Evolutionary conservation across 2,113 vertebrate species (phyloP).

Genomic region (Hiodon tergisus): DNA sequence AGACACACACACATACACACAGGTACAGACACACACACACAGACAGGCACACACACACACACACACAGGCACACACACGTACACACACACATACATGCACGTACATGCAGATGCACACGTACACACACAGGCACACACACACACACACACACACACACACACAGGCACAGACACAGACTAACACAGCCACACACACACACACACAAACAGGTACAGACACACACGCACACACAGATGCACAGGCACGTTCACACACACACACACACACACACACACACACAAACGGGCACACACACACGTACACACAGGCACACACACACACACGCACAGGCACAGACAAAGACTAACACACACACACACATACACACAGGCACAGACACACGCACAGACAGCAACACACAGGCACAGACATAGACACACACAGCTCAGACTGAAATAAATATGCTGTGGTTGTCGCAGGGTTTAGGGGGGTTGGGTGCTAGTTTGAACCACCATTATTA

Average conservation of each 20-base stretch:
- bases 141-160: not conserved
- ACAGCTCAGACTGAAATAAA: not conserved
- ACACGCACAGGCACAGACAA: too few relatives aligned
- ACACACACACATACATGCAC: slow-evolving; percentile 19
- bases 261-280: too few relatives aligned
- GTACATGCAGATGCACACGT: too few relatives aligned
- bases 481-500: too few relatives aligned
- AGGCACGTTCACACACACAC: slow-evolving; percentile 1
- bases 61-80: slow-evolving; percentile 20
- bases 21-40: too few relatives aligned
- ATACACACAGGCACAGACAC: not conserved
- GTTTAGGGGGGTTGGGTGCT: too few relatives aligned
- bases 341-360: too few relatives aligned
- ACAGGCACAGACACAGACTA: not conserved
- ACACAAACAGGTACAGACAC: too few relatives aligned
- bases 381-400: not conserved
- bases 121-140: not conserved
- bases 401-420: not conserved
- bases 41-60: not conserved
- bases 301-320: slow-evolving; percentile 18
- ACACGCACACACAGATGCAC: slow-evolving; percentile 18
- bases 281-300: not conserved
- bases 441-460: too few relatives aligned
- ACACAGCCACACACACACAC: too few relatives aligned
- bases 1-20: slow-evolving; percentile 5